Conservation (phyloP, 1,140 invertebrate species). For the Odontomachus brunneus region DNA sequence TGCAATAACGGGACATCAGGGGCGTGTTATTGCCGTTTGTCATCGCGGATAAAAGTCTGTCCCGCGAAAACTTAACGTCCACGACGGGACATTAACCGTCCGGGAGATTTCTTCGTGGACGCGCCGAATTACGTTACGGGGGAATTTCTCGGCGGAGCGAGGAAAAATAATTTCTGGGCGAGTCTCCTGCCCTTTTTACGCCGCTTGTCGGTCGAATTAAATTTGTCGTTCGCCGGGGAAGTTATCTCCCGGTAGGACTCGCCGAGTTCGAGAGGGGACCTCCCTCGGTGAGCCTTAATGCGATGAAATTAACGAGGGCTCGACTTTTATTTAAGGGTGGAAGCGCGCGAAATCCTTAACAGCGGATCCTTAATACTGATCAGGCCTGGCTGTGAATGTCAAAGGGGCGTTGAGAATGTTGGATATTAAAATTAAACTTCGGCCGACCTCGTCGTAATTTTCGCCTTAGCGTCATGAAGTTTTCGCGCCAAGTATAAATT, state of each 20-base stretch:
- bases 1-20: conserved; percentile 23
- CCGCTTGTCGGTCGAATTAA: conserved; percentile 32
- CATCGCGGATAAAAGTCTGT: conserved; percentile 28
- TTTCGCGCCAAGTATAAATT: too few species aligned
- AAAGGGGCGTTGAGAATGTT: background rate
- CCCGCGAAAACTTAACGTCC: conserved; percentile 32
- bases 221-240: conserved; percentile 38
- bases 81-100: conserved; percentile 41
- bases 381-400: background rate
- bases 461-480: too few species aligned
- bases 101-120: conserved; percentile 28
- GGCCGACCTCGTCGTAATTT: too few species aligned
- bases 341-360: background rate
- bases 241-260: conserved; percentile 20
- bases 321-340: background rate
- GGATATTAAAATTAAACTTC: too few species aligned
- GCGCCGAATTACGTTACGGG: conserved; percentile 36
- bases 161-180: conserved; percentile 39
- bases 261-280: background rate
- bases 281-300: conserved; percentile 1
- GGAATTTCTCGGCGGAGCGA: conserved; percentile 22
- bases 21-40: conserved; percentile 31
- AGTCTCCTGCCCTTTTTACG: background rate
- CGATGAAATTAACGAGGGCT: conserved; percentile 29
- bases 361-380: background rate